Conservation (phyloP, 2,797 vertebrate genomes). For the Sebastes aleutianus region DNA sequence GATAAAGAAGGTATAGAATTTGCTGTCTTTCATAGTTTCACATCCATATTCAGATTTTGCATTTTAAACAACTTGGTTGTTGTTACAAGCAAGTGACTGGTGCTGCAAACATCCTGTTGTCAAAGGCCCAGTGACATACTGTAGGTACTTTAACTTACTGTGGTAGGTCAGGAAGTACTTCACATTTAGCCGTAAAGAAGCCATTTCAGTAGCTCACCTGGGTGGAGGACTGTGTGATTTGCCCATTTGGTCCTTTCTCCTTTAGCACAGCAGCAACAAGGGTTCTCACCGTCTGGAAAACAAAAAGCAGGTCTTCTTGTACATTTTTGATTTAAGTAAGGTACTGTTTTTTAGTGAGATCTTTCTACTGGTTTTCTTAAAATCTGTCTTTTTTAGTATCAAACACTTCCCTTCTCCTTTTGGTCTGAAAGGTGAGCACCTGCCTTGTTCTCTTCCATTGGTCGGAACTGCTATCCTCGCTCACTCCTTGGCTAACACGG, state of each 20-base stretch:
- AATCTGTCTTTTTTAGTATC: neutral
- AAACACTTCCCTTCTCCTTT: neutral
- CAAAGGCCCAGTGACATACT: neutral
- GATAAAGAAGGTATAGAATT: neutral
- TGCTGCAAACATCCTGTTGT: neutral
- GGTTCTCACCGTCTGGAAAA: slow-evolving; percentile 85
- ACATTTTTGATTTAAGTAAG: neutral
- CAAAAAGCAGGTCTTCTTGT: neutral
- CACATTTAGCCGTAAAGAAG: neutral
- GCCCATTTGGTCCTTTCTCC: slow-evolving; percentile 84
- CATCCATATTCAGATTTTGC: neutral
- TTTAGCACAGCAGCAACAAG: slow-evolving; percentile 90
- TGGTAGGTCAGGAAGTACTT: neutral
- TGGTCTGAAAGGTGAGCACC: neutral
- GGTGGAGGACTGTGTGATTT: slow-evolving; percentile 82
- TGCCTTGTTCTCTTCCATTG: neutral
- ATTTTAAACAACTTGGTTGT: neutral
- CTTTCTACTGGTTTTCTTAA: neutral
- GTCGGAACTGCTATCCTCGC: neutral
- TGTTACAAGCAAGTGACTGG: neutral
- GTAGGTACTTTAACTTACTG: neutral
- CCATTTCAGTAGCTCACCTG: slow-evolving; percentile 77
- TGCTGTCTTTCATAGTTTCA: neutral
- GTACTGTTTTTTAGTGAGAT: neutral
- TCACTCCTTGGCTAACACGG: neutral